Base-by-base conservation (phyloP, 92 coral and sea anemone genomes). In the Palythoa grandis region DNA sequence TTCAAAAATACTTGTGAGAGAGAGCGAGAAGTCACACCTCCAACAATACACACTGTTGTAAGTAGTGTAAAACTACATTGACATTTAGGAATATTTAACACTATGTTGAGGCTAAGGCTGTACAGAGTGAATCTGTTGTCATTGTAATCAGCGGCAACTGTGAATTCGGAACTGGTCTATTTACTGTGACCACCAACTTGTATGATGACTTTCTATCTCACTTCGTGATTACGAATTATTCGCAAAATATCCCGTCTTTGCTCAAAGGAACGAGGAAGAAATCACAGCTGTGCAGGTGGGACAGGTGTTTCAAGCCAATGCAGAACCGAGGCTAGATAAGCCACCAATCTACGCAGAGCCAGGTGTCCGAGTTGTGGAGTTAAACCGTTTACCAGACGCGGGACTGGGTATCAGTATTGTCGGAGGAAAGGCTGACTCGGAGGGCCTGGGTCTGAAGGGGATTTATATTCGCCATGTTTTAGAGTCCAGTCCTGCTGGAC, bases 391-490 rank as follows among this genome's bases (percentile, higher is more conserved):
- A 61, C 98, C 95, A 40, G 95, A 93, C 47, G 88, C 92, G 82
- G 96, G 98, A 78, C 95, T 97, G 93, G 99, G 99, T 58, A 97
- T 97, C 50, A 97, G 99, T 89, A 95, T 97, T 77, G 95, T 95
- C 61, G 99, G 99, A 11, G 98, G 98, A 19, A 97, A 95, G 71
- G 89, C 88, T 19, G 96, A 87, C 12, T 88, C 92, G 10, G 88
- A 85, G 50, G 92, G 96, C 22, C 85, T 86, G 86, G 98, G 95
- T 57, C 94, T 91, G 69, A 89, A 90, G 66, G 99, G 99, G 52
- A 94, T 97, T 23, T 95, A 89, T 77, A 91, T 97, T 69, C 89
- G 98, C 38, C 95, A 95, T 57, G 93, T 96, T 50, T 87, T 96
- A 74, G 96, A 96, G 88, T 84, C 92, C 89, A 96, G 98, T 87